Evolutionary conservation across 1,140 invertebrate species (phyloP), one percentile per base, ranked within the genome.

Genomic region (Battus philenor): DNA sequence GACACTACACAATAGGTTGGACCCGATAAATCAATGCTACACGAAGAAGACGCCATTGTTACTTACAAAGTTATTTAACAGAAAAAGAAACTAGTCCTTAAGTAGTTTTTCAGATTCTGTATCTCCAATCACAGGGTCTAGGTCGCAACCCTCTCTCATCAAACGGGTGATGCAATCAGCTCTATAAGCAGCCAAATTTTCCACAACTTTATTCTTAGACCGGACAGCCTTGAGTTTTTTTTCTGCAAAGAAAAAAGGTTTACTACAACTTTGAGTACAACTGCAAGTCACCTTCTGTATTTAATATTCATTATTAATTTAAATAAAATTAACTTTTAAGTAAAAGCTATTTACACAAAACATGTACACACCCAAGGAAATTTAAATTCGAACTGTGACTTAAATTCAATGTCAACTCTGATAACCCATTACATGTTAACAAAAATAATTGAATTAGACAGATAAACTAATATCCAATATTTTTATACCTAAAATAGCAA

Each of bases 1-100:
- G 95, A 95, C 4, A 98, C 82, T 4, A 96, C 62, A 47, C 88
- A 86, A 52, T 87, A 88, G 4, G 86, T 87, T 39, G 86, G 68
- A 20, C 87, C 82, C 2, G 75, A 73, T 11, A 89, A 77, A 63
- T 88, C 77, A 46, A 87, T 71, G 34, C 56, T 68, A 57, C 61
- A 63, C 20, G 68, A 55, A 51, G 67, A 67, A 53, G 72, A 65
- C 30, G 81, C 77, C 76, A 83, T 85, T 51, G 11, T 66, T 81
- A 86, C 76, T 83, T 79, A 82, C 77, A 58, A 62, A 39, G 13
- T 13, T 38, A 33, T 30, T 33, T 47, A 44, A 27, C 31, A 52
- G 38, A 49, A 44, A 48, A 13, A 41, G 31, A 30, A 7, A 17
- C 71, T 74, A 70, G 36, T 85, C 76, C 52, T 81, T 65, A 15